Base-by-base conservation (phyloP, 2,797 vertebrate species). In the Loriculus beryllinus region DNA sequence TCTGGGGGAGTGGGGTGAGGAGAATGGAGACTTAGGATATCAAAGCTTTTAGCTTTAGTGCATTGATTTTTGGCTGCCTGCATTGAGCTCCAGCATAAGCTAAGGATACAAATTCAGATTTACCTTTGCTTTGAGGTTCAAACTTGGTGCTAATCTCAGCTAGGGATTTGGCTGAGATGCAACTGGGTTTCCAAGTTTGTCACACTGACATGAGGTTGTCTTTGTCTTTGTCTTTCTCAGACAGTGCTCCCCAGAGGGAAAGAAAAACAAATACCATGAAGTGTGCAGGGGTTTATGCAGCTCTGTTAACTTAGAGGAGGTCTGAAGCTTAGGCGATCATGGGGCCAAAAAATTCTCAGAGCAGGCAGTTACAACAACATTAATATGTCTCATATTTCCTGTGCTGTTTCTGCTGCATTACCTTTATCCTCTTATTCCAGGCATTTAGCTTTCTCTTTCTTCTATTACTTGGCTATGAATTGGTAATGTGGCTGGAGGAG, bases 91-190 rank as follows among this genome's bases (percentile, higher is more conserved):
- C 60, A 37, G 57, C 40, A 94, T 95, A 90, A 95, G 86, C 70
- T 85, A 47, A 90, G 65, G 86, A 94, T 93, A 97, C 65, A 95
- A 88, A 97, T 93, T 95, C 95, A 93, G 88, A 81, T 83, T 90
- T 96, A 87, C 52, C 86, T 71, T 92, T 86, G 92, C 92, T 96
- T 96, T 96, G 85, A 84, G 86, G 88, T 93, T 96, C 89, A 92
- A 43, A 82, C 57, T 92, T 9, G 1, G n/a, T 76, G 84, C 62
- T 93, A 83, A 90, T 91, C 91, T 94, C 68, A 86, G 91, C 78
- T 93, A 77, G 82, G 60, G 72, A 96, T 95, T 97, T 60, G 85
- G 83, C 48, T 90, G 59, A 93, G 42, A 65, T 0, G 26, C 59
- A 42, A 42, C 33, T 23, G 71, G 80, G 63, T 75, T 82, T 92